Conservation (phyloP, 2,888 invertebrate genomes). For the Apotomis betuletana region DNA sequence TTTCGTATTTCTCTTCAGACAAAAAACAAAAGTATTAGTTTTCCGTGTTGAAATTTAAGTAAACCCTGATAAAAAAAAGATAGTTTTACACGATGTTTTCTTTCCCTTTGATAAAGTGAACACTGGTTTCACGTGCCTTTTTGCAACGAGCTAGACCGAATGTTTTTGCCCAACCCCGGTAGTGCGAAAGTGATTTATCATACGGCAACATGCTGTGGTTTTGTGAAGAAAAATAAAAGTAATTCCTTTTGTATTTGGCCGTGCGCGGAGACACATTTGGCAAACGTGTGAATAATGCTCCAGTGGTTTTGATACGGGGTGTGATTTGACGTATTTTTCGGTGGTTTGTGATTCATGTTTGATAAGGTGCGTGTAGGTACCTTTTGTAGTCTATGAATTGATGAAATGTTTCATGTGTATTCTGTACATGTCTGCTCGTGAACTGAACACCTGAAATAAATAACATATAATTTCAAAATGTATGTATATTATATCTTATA, state of each 20-base stretch:
- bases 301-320: constrained; percentile 47
- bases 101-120: constrained; percentile 60
- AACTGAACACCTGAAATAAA: too few species aligned
- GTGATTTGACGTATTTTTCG: constrained; percentile 22
- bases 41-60: neutral
- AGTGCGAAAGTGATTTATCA: constrained; percentile 79
- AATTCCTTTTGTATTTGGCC: constrained; percentile 78
- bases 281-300: constrained; percentile 76
- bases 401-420: too few species aligned
- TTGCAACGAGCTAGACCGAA: constrained; percentile 63
- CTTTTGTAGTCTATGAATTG: neutral
- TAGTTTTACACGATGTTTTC: constrained; percentile 43
- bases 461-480: too few species aligned
- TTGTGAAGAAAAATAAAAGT: constrained; percentile 77
- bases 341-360: constrained; percentile 15
- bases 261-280: constrained; percentile 69
- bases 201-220: constrained; percentile 77
- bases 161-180: constrained; percentile 68
- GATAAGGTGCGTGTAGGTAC: neutral
- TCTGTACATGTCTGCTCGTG: too few species aligned
- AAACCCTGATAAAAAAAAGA: constrained; percentile 3
- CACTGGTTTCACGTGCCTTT: constrained; percentile 66
- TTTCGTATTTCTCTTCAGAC: too few species aligned
- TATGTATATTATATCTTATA: too few species aligned
- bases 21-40: too few species aligned